Conservation (phyloP, 2,888 invertebrate species). For the Mythimna ferrago region DNA sequence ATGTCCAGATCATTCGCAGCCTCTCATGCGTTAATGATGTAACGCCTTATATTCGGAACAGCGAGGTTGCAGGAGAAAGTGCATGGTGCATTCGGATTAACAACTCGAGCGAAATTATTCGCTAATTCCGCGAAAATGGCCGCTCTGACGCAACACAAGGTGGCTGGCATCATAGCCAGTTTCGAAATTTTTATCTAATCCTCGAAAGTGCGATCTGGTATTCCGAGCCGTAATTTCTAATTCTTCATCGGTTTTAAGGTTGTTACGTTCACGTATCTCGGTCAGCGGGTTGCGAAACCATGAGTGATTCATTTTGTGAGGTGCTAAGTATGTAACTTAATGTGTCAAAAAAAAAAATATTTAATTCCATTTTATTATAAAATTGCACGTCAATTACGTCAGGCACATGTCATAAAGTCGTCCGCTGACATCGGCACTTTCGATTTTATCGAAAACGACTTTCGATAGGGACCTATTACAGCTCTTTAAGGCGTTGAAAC, state of each 20-base stretch:
- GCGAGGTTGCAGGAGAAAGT: slow-evolving; percentile 77
- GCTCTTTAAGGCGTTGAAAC: slow-evolving; percentile 60
- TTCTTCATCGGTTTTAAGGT: slow-evolving; percentile 48
- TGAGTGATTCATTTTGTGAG: slow-evolving; percentile 46
- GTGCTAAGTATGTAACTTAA: slow-evolving; percentile 52
- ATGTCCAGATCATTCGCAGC: slow-evolving; percentile 48
- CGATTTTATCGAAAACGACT: slow-evolving; percentile 69
- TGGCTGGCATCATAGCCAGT: slow-evolving; percentile 28
- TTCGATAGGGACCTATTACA: slow-evolving; percentile 62
- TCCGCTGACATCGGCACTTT: slow-evolving; percentile 72
- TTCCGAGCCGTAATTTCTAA: slow-evolving; percentile 49
- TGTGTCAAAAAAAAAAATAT: slow-evolving; percentile 41
- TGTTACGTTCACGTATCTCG: slow-evolving; percentile 55
- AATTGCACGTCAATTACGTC: slow-evolving; percentile 60
- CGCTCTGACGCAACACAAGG: slow-evolving; percentile 55
- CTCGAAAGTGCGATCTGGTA: slow-evolving; percentile 56
- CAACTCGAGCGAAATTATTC: slow-evolving; percentile 71
- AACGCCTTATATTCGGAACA: slow-evolving; percentile 73
- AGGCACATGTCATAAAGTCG: slow-evolving; percentile 64
- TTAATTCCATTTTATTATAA: slow-evolving; percentile 53
- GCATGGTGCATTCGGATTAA: slow-evolving; percentile 76
- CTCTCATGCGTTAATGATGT: slow-evolving; percentile 64
- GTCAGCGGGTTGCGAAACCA: slow-evolving; percentile 61
- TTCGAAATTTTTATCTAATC: slow-evolving; percentile 58
- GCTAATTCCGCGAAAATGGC: slow-evolving; percentile 72